These are phyloP conservation scores for Suricata suricatta DNA, from an alignment of 2,113 vertebrate genomes.

Conservation along the genomic window DNA sequence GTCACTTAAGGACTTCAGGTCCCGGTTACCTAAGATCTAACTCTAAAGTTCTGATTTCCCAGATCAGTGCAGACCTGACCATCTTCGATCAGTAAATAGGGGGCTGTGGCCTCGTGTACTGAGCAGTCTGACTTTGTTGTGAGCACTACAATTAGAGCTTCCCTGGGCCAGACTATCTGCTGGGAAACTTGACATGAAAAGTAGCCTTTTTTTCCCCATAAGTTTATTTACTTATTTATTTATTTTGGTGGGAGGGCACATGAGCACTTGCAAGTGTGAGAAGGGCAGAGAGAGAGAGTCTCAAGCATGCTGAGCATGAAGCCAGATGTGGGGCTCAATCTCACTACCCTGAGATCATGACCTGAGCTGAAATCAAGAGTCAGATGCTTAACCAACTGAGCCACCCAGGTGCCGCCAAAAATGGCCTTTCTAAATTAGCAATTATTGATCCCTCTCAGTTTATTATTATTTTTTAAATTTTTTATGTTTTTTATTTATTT, in stretches of 20 bases:
- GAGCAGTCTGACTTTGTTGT: neutral
- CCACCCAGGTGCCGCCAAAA: neutral
- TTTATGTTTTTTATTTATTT: too few relatives aligned
- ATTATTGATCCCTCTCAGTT: neutral
- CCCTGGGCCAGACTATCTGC: conserved; percentile 19
- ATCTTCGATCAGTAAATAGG: neutral
- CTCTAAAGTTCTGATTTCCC: neutral
- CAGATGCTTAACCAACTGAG: too few relatives aligned
- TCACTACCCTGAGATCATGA: too few relatives aligned
- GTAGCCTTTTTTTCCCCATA: too few relatives aligned
- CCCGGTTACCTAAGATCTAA: neutral
- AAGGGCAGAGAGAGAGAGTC: too few relatives aligned
- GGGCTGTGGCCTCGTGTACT: neutral
- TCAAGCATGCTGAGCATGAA: too few relatives aligned
- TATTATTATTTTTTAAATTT: neutral
- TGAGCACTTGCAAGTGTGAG: too few relatives aligned
- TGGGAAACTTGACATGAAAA: conserved; percentile 45
- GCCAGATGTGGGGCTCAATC: too few relatives aligned
- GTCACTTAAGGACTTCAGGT: neutral
- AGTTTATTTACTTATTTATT: too few relatives aligned
- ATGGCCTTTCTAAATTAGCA: conserved; percentile 4
- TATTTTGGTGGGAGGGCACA: too few relatives aligned
- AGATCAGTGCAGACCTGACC: neutral
- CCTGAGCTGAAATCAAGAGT: too few relatives aligned
- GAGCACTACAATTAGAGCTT: neutral